A percentile compares a stretch with the other conserved stretches of the same genome.
phyloP scores from a whole-genome alignment of 2,888 invertebrate genomes.

The Scrobipalpa atriplicella region DNA sequence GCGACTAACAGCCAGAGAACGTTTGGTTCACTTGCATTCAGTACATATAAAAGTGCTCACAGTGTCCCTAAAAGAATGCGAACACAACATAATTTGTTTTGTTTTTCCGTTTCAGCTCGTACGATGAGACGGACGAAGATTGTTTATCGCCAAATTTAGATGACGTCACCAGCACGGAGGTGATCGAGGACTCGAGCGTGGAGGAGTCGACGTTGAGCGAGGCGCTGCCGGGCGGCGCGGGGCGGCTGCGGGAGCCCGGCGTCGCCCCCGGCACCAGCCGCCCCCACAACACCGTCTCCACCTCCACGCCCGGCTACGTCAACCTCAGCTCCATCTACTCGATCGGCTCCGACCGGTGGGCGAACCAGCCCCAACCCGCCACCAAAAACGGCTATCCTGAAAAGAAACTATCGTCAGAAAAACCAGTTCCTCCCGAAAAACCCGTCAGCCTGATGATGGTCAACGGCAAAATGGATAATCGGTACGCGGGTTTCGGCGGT shows the following conservation, averaged over 20 bases:
- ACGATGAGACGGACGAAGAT: slow-evolving; percentile 87
- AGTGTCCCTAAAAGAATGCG: not conserved
- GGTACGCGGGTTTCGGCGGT: slow-evolving; percentile 64
- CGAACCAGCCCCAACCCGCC: slow-evolving; percentile 43
- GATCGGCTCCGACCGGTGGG: slow-evolving; percentile 65
- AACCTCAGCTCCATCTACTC: slow-evolving; percentile 78
- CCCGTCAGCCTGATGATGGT: slow-evolving; percentile 78
- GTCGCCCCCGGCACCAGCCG: slow-evolving; percentile 43
- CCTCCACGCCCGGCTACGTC: slow-evolving; percentile 55
- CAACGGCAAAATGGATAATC: slow-evolving; percentile 73
- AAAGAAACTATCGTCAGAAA: slow-evolving; percentile 60
- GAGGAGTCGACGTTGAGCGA: slow-evolving; percentile 75
- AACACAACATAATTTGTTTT: not conserved
- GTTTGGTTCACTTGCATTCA: slow-evolving; percentile 72
- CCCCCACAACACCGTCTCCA: slow-evolving; percentile 34
- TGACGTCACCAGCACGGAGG: slow-evolving; percentile 80
- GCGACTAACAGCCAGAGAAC: slow-evolving; percentile 69
- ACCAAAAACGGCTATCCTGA: slow-evolving; percentile 61
- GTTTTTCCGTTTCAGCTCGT: slow-evolving; percentile 80
- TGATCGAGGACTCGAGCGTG: slow-evolving; percentile 73
- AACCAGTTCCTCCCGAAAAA: slow-evolving; percentile 76
- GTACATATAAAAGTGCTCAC: slow-evolving; percentile 61
- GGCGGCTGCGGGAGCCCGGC: slow-evolving; percentile 34
- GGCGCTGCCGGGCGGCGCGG: slow-evolving; percentile 43
- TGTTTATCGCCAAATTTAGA: slow-evolving; percentile 86